A percentile compares a stretch with the other conserved stretches of the same genome.
Evolutionary conservation across 2,797 vertebrate species (phyloP).

Genomic region (Melanotaenia trifasciata): DNA sequence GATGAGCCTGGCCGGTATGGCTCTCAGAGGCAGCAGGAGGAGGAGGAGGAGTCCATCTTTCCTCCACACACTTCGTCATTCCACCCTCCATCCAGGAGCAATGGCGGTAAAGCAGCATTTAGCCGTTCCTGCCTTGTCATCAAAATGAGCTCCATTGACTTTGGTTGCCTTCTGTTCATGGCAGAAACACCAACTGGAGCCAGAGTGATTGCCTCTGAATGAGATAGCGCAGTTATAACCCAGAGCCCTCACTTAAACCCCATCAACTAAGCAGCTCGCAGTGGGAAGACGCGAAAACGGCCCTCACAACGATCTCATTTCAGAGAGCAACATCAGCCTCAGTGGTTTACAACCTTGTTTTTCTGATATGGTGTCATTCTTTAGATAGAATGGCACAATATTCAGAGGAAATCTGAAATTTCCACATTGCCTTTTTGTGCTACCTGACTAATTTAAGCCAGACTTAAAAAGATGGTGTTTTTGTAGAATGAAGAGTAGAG

Average conservation of each 20-base stretch:
- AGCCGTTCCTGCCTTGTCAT: constrained; percentile 77
- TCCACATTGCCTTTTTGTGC: neutral
- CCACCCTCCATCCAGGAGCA: constrained; percentile 50
- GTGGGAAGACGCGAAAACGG: constrained; percentile 37
- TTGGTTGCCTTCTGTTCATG: constrained; percentile 69
- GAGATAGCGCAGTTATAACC: constrained; percentile 54
- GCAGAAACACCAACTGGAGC: constrained; percentile 63
- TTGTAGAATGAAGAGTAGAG: neutral
- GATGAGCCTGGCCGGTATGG: constrained; percentile 56
- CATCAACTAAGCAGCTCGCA: constrained; percentile 32
- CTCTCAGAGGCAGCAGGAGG: constrained; percentile 48
- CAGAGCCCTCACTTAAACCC: constrained; percentile 31
- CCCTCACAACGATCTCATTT: constrained; percentile 45
- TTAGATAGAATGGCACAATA: neutral
- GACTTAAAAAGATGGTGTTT: neutral
- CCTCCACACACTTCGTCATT: constrained; percentile 53
- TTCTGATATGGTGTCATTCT: constrained; percentile 9
- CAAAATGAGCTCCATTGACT: constrained; percentile 77
- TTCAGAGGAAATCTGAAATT: neutral
- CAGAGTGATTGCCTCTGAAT: constrained; percentile 52
- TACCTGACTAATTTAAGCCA: constrained; percentile 8
- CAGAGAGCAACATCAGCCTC: constrained; percentile 21
- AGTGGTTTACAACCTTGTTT: constrained; percentile 9
- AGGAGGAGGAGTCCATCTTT: constrained; percentile 60
- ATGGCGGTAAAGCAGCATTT: constrained; percentile 67